phyloP scores from a whole-genome alignment of 2,888 invertebrate genomes.

The Lordiphosa fenestrarum region DNA sequence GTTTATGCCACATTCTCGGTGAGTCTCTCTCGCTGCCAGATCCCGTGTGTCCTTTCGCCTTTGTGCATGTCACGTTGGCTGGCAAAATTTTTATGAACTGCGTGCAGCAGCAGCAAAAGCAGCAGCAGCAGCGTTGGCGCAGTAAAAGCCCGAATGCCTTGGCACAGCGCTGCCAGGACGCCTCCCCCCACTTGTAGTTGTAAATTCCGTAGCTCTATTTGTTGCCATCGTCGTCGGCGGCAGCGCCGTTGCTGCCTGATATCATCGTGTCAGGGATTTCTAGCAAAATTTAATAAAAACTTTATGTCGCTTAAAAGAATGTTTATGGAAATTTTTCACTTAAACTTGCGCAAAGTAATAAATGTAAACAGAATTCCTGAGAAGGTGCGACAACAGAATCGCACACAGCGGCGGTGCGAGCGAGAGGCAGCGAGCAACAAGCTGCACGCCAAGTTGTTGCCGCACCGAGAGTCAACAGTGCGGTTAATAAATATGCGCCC shows the following conservation, averaged over 20 bases:
- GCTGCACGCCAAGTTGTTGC: conserved; percentile 39
- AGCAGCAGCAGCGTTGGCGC: conserved; percentile 16
- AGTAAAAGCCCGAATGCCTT: conserved; percentile 44
- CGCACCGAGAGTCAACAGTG: conserved; percentile 67
- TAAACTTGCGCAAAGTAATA: conserved; percentile 78
- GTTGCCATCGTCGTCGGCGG: conserved; percentile 47
- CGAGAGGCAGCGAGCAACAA: conserved; percentile 15
- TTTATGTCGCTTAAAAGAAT: conserved; percentile 78
- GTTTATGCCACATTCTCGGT: conserved; percentile 61
- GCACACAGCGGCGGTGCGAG: conserved; percentile 36
- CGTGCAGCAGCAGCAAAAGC: conserved; percentile 46
- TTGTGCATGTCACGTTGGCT: conserved; percentile 71
- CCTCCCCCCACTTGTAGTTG: conserved; percentile 46
- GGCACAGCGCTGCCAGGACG: conserved; percentile 20
- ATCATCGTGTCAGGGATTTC: conserved; percentile 73
- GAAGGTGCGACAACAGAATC: conserved; percentile 76
- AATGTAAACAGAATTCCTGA: conserved; percentile 77
- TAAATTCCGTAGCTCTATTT: conserved; percentile 70
- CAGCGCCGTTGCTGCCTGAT: conserved; percentile 44
- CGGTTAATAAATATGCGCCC: conserved; percentile 69
- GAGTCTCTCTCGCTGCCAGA: conserved; percentile 15
- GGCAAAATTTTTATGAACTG: conserved; percentile 71
- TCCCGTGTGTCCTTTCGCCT: conserved; percentile 64
- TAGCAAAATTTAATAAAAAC: conserved; percentile 78
- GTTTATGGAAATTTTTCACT: conserved; percentile 79